Evolutionary conservation across 2,888 invertebrate species (phyloP), one percentile per base, ranked within the genome.

Genomic region (Lithodes maja): DNA sequence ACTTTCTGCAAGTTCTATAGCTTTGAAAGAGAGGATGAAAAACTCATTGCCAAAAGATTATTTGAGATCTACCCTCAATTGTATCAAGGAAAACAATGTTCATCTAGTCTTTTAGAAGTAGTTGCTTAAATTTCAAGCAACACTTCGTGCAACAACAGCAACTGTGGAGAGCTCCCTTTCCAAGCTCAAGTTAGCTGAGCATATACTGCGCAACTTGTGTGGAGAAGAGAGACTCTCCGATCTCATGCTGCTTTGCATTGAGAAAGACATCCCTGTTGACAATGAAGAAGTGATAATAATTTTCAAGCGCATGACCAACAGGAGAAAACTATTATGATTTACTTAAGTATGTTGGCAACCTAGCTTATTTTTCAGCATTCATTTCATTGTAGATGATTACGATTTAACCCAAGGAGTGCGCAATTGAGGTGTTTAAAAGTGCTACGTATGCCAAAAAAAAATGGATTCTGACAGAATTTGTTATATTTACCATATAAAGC

Each of bases 101-200:
- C 50, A 50, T 78, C 49, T 15, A 7, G 17, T 78, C 9, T 78
- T 78, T 50, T 17, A 33, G 33, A 33, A 33, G 33, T 33, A 33
- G 61, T 12, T 5, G 3, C 5, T 78, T 33, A 78, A 78, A 78
- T 49, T 17, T 12, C 49, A 78, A 3, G 78, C 78, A 9, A 78
- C 33, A 49, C 49, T 78, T 9, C 50, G 49, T 7, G 78, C 49
- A 33, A n/a, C 49, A 50, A 78, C 78, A n/a, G 78, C 78, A 49
- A 78, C 78, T n/a, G 78, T 12, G 50, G 49, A 78, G 78, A 33
- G 52, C 49, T 78, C 78, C 78, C 49, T 75, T 68, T 83, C 84
- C 55, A 83, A 53, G 17, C 74, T 71, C 50, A 69, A 52, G 50
- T 77, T 68, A 83, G 81, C 79, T 52, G 81, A 78, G 33, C 78